phyloP scores from a whole-genome alignment of 2,888 invertebrate species.

The Incurvaria masculella region DNA sequence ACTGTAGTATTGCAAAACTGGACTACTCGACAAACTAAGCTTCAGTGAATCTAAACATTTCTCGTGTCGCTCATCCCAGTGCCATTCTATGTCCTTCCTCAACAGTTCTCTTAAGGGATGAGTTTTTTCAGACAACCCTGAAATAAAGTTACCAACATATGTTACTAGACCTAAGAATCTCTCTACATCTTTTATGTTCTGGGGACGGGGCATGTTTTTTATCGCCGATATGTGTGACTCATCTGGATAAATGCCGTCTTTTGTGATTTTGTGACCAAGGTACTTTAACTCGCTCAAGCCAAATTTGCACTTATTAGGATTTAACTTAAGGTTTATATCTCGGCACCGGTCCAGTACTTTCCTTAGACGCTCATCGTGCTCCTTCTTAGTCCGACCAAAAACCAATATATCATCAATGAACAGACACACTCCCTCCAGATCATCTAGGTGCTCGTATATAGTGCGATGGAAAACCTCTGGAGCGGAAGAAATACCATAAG shows the following conservation, averaged over 20 bases:
- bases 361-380: conserved; percentile 7
- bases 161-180: conserved; percentile 18
- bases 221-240: conserved; percentile 14
- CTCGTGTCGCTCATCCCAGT: conserved; percentile 3
- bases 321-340: conserved; percentile 5
- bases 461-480: conserved; percentile 18
- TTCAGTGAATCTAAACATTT: conserved; percentile 3
- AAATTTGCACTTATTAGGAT: conserved; percentile 5
- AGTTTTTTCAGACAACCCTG: conserved; percentile 17
- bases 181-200: conserved; percentile 15
- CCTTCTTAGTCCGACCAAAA: conserved; percentile 5
- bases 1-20: conserved; percentile 15
- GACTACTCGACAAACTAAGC: conserved; percentile 7
- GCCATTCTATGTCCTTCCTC: conserved; percentile 7
- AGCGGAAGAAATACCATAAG: conserved; percentile 17
- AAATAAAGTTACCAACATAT: conserved; percentile 17
- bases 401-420: conserved; percentile 8
- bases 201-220: conserved; percentile 16
- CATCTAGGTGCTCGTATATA: conserved; percentile 11
- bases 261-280: conserved; percentile 6
- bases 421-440: conserved; percentile 7
- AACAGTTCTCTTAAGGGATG: conserved; percentile 13
- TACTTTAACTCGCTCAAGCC: conserved; percentile 5
- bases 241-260: conserved; percentile 11
- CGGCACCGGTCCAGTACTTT: conserved; percentile 7